These are phyloP conservation scores for Drosophila lacicola DNA, from an alignment of 2,888 invertebrate genomes.

Conservation along the genomic window DNA sequence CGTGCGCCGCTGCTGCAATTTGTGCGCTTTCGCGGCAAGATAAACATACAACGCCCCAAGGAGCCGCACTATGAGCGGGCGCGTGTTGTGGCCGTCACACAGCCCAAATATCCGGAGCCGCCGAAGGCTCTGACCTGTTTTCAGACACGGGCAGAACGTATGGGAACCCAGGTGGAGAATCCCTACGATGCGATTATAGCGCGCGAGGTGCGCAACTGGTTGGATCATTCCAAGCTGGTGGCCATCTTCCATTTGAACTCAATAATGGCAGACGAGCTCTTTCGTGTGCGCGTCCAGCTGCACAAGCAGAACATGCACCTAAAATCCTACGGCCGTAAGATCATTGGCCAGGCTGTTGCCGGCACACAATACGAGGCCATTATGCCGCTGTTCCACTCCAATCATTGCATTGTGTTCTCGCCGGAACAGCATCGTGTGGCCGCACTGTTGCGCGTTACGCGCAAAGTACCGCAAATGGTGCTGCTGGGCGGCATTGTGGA, in stretches of 20 bases:
- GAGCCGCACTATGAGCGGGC: conserved; percentile 90
- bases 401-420: conserved; percentile 90
- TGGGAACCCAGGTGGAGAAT: conserved; percentile 86
- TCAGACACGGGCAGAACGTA: conserved; percentile 73
- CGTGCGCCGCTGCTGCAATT: conserved; percentile 86
- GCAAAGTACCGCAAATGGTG: conserved; percentile 89
- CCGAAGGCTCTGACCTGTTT: conserved; percentile 87
- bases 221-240: conserved; percentile 90
- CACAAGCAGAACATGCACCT: conserved; percentile 89
- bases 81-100: conserved; percentile 88
- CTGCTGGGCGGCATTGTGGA: conserved; percentile 92
- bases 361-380: conserved; percentile 89
- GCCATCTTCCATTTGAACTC: conserved; percentile 91
- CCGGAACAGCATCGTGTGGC: conserved; percentile 88
- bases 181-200: conserved; percentile 91
- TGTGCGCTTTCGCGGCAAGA: conserved; percentile 90
- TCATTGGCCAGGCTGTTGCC: conserved; percentile 88
- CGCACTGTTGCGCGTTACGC: conserved; percentile 88
- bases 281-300: conserved; percentile 88
- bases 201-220: conserved; percentile 89
- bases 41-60: conserved; percentile 91
- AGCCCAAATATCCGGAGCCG: conserved; percentile 87
- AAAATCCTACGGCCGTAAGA: conserved; percentile 88
- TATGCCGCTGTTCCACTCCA: conserved; percentile 88
- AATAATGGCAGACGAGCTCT: conserved; percentile 88